Percentiles rank a stretch among this genome's conserved stretches.
Conservation (phyloP, 2,113 vertebrate species). For the Rhynchomys soricoides region DNA sequence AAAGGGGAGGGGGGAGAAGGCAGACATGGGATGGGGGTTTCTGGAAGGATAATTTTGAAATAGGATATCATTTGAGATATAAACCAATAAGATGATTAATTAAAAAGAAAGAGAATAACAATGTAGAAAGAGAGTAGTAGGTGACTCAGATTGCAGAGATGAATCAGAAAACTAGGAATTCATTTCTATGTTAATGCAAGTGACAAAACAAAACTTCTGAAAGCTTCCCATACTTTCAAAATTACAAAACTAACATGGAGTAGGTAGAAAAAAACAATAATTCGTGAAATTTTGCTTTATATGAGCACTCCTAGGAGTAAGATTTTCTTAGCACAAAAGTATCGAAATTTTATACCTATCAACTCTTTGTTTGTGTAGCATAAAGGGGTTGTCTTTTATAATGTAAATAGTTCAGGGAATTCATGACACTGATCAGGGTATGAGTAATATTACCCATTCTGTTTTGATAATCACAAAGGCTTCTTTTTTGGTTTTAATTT, state of each 20-base stretch:
- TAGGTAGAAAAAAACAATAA: background rate
- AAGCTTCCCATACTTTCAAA: background rate
- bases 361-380: background rate
- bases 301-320: background rate
- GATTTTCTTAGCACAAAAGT: background rate
- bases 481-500: no score
- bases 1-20: no score
- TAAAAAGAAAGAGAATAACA: background rate
- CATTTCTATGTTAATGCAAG: fast-evolving
- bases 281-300: background rate
- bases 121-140: fast-evolving
- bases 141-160: background rate
- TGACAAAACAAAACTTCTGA: background rate
- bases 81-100: no score
- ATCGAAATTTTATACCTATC: background rate
- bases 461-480: background rate
- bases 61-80: no score
- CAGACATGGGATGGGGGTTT: no score
- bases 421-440: background rate
- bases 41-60: no score
- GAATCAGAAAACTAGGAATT: background rate
- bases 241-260: background rate
- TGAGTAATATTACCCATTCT: background rate
- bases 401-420: background rate
- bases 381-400: background rate